Conservation (phyloP, 2,888 invertebrate species). For the Allolobophora icterica region DNA sequence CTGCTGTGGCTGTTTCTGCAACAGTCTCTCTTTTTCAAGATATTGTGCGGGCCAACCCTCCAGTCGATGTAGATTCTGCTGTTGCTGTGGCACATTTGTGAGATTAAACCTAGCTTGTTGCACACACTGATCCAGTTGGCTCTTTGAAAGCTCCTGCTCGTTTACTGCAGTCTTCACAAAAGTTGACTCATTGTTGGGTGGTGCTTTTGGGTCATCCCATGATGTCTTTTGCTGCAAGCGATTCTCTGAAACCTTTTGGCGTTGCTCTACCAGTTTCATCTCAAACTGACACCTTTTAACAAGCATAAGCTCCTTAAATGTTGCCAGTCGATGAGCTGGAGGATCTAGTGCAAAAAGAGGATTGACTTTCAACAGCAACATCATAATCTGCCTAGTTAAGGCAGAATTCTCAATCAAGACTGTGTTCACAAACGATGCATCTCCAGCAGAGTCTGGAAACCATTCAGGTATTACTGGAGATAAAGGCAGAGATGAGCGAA, state of each 20-base stretch:
- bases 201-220: background rate
- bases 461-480: background rate
- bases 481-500: background rate
- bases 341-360: slow-evolving; percentile 19
- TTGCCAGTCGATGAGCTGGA: background rate
- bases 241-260: background rate
- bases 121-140: background rate
- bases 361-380: slow-evolving; percentile 5
- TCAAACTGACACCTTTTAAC: slow-evolving; percentile 5
- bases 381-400: slow-evolving; percentile 8
- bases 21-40: background rate
- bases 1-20: background rate
- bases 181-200: background rate
- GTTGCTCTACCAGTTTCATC: background rate
- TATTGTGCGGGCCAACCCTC: background rate
- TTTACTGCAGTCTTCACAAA: background rate
- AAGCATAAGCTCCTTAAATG: slow-evolving; percentile 28
- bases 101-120: background rate
- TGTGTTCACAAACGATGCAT: background rate
- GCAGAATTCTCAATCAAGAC: background rate
- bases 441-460: background rate
- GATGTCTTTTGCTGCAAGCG: background rate
- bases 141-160: background rate
- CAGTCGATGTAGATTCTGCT: background rate
- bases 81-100: background rate